Evolutionary conservation across 2,113 vertebrate genomes (phyloP).

Genomic region (Engraulis encrasicolus): DNA sequence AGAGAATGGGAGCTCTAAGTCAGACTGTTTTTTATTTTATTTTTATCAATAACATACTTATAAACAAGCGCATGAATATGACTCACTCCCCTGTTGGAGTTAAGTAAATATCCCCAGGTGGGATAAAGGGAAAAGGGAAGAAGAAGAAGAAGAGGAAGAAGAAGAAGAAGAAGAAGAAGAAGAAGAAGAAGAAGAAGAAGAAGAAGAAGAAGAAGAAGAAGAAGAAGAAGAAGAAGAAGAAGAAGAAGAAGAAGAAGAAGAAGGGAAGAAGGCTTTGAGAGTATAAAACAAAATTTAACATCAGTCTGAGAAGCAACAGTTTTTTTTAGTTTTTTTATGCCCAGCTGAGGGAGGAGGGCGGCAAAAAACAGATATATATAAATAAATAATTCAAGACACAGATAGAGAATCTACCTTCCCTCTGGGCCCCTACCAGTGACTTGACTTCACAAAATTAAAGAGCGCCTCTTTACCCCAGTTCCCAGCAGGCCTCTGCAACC

Average conservation of each 20-base stretch:
- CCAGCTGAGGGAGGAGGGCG: slow-evolving; percentile 29
- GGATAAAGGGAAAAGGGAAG: no score
- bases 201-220: no score
- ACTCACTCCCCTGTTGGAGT: background rate
- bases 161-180: no score
- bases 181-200: no score
- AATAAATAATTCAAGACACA: slow-evolving; percentile 34
- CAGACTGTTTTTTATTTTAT: background rate
- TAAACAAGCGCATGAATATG: background rate
- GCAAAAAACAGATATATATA: no score
- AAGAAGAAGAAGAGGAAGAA: no score
- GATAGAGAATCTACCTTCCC: slow-evolving; percentile 28
- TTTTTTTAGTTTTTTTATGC: no score
- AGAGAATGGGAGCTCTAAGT: background rate
- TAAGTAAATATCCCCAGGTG: slow-evolving; percentile 20
- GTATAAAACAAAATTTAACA: slow-evolving; percentile 20
- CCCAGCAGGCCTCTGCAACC: background rate
- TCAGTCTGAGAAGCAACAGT: slow-evolving; percentile 26
- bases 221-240: no score
- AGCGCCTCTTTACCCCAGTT: background rate
- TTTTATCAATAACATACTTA: slow-evolving; percentile 9
- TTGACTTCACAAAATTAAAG: slow-evolving; percentile 19
- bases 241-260: no score
- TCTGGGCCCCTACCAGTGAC: slow-evolving; percentile 17
- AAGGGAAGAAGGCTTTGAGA: slow-evolving; percentile 17